These are phyloP conservation scores for Aculops lycopersici DNA, from an alignment of 1,140 invertebrate species.

Conservation along the genomic window DNA sequence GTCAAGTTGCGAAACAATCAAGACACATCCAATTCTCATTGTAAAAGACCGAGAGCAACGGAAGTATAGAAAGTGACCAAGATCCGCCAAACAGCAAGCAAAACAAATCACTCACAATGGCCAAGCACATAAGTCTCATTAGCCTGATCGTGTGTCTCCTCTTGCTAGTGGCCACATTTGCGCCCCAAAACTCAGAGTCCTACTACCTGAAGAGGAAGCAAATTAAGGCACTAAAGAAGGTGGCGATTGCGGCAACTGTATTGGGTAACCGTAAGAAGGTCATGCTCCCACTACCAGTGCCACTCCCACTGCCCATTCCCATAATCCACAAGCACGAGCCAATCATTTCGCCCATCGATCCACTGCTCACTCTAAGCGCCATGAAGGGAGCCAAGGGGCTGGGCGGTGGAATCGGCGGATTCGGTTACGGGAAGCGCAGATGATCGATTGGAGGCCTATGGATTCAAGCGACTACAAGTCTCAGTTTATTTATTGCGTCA, in stretches of 20 bases:
- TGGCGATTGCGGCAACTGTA: neutral
- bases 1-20: too few species aligned
- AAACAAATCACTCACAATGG: too few species aligned
- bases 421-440: too few species aligned
- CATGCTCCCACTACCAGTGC: neutral
- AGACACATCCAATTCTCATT: too few species aligned
- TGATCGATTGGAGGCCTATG: too few species aligned
- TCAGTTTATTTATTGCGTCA: too few species aligned
- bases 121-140: too few species aligned
- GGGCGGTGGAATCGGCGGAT: neutral
- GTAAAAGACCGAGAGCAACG: too few species aligned
- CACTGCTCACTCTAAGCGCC: neutral
- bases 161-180: neutral
- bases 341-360: neutral
- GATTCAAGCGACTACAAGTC: too few species aligned
- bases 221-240: neutral
- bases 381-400: neutral
- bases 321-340: neutral
- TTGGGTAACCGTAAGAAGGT: neutral
- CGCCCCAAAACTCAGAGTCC: neutral
- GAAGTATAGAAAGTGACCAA: too few species aligned
- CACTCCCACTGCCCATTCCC: neutral
- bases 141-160: neutral
- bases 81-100: too few species aligned
- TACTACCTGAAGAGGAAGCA: neutral